phyloP scores from a whole-genome alignment of 2,113 vertebrate species.

The Cyanoramphus novaezelandiae region DNA sequence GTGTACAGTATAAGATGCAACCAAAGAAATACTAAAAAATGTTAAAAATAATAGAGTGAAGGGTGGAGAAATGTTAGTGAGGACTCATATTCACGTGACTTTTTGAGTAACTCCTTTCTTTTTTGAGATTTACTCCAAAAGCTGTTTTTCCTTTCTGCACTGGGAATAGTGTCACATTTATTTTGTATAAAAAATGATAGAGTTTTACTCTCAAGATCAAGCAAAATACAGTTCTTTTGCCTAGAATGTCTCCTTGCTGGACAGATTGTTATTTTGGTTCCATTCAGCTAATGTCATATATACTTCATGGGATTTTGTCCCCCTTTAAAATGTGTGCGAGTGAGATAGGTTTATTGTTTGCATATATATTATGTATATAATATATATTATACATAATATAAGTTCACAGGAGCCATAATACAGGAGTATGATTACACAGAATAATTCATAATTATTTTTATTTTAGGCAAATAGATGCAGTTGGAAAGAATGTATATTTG shows the following conservation, averaged over 20 bases:
- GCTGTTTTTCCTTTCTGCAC: not conserved
- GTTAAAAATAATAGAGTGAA: not conserved
- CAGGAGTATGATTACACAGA: conserved; percentile 3
- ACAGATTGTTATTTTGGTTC: not conserved
- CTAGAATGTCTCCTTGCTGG: not conserved
- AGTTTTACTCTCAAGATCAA: not conserved
- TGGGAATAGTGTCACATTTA: not conserved
- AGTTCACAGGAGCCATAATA: not conserved
- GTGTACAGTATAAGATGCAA: not conserved
- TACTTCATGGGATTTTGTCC: not conserved
- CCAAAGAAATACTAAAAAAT: not conserved
- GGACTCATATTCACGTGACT: not conserved
- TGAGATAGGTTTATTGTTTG: not conserved
- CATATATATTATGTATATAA: not conserved
- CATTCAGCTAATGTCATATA: not conserved
- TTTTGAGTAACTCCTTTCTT: not conserved
- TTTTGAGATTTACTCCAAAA: not conserved
- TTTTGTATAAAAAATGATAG: not conserved
- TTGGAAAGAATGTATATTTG: not conserved
- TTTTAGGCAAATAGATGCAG: conserved; percentile 9
- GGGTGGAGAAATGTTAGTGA: not conserved
- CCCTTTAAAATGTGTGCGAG: not conserved
- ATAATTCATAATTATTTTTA: conserved; percentile 33
- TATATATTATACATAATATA: not conserved
- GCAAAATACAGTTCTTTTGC: not conserved